phyloP scores from a whole-genome alignment of 2,888 invertebrate species.

The Sphaeridia pumilis region DNA sequence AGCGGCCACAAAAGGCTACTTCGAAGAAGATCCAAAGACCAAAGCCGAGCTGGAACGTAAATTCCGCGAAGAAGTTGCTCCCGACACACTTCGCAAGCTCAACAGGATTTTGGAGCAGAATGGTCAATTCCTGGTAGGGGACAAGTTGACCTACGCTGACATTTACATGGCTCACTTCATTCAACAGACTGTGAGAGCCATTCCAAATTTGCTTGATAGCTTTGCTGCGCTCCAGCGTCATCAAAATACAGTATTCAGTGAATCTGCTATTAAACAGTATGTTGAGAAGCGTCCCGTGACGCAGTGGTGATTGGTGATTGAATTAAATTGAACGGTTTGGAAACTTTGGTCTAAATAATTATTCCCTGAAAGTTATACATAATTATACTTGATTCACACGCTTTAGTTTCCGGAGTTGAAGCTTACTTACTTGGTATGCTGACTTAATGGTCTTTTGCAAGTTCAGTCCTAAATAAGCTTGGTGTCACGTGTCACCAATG shows the following conservation, averaged over 20 bases:
- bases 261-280: constrained; percentile 10
- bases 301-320: constrained; percentile 6
- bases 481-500: no score
- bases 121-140: constrained; percentile 6
- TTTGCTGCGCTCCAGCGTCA: constrained; percentile 1
- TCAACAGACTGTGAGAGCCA: not conserved
- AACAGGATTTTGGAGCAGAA: constrained; percentile 3
- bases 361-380: no score
- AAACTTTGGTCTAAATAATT: no score
- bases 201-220: not conserved
- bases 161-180: constrained; percentile 6
- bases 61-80: not conserved
- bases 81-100: not conserved
- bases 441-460: no score
- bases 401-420: no score
- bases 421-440: no score
- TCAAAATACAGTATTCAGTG: constrained; percentile 5
- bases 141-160: constrained; percentile 12
- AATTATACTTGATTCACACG: no score
- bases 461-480: no score
- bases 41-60: constrained; percentile 5
- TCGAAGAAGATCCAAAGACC: not conserved
- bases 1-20: constrained; percentile 2
- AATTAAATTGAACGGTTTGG: no score
- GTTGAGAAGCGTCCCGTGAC: constrained; percentile 11